These are phyloP conservation scores for Microcebus ravelobensis DNA, from an alignment of 2,113 vertebrate species.

Conservation along the genomic window DNA sequence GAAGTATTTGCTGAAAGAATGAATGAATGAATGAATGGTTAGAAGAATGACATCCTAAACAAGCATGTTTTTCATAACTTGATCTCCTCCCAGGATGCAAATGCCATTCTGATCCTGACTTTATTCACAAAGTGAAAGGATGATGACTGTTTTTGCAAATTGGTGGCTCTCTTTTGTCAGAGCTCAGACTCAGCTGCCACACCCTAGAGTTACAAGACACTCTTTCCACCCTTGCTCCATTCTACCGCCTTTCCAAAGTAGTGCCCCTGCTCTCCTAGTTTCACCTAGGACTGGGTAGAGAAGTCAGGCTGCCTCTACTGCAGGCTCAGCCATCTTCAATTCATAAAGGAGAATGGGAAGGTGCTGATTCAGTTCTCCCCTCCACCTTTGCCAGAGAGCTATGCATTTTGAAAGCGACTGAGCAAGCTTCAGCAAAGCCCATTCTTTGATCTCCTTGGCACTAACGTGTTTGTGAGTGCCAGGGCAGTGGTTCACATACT, in stretches of 20 bases:
- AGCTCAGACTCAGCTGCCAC: neutral
- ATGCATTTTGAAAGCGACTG: neutral
- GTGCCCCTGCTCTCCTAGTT: neutral
- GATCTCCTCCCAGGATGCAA: neutral
- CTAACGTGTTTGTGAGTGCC: neutral
- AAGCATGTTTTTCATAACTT: neutral
- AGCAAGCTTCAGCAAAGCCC: neutral
- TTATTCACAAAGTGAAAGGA: neutral
- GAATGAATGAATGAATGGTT: neutral
- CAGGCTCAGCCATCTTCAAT: neutral
- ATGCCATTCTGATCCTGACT: neutral
- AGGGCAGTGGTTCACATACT: neutral
- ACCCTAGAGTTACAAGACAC: neutral
- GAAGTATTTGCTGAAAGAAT: neutral
- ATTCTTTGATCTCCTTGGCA: neutral
- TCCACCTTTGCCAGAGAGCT: neutral
- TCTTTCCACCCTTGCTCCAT: neutral
- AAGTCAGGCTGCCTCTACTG: neutral
- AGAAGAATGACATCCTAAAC: neutral
- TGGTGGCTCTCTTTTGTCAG: neutral
- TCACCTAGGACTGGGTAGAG: neutral
- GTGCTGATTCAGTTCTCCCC: neutral
- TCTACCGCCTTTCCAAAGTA: neutral
- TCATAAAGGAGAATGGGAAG: neutral
- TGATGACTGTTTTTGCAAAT: neutral